Evolutionary conservation across 2,888 invertebrate species (phyloP).

Genomic region (Periphyllus acericola): DNA sequence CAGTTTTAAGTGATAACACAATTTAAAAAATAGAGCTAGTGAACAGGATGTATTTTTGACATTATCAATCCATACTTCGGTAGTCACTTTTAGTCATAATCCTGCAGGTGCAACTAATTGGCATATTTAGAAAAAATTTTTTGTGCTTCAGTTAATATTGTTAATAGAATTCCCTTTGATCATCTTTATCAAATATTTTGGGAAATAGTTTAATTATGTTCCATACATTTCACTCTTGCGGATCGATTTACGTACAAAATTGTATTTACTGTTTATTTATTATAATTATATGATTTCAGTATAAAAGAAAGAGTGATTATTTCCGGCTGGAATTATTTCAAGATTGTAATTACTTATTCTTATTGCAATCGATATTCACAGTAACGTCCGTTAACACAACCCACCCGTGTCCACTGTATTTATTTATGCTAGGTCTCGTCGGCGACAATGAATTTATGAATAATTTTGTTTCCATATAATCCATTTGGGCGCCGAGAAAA

Average conservation of each 20-base stretch:
- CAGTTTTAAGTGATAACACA: no score
- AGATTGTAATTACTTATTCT: slow-evolving; percentile 37
- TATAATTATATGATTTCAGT: slow-evolving; percentile 1
- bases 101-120: no score
- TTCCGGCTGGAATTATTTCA: slow-evolving; percentile 27
- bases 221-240: neutral
- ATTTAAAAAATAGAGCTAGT: no score
- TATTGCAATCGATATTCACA: slow-evolving; percentile 41
- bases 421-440: slow-evolving; percentile 48
- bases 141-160: neutral
- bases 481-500: neutral
- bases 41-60: no score
- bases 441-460: neutral
- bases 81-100: neutral
- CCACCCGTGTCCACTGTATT: slow-evolving; percentile 35
- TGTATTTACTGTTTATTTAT: slow-evolving; percentile 7
- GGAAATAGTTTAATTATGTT: neutral
- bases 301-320: slow-evolving; percentile 27
- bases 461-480: neutral
- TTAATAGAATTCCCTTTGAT: neutral
- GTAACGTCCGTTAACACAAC: slow-evolving; percentile 17
- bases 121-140: neutral
- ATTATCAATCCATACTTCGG: neutral
- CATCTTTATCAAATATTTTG: neutral
- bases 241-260: neutral